Base-by-base conservation (phyloP, 2,797 vertebrate genomes). In the Percopsis omiscomaycus region DNA sequence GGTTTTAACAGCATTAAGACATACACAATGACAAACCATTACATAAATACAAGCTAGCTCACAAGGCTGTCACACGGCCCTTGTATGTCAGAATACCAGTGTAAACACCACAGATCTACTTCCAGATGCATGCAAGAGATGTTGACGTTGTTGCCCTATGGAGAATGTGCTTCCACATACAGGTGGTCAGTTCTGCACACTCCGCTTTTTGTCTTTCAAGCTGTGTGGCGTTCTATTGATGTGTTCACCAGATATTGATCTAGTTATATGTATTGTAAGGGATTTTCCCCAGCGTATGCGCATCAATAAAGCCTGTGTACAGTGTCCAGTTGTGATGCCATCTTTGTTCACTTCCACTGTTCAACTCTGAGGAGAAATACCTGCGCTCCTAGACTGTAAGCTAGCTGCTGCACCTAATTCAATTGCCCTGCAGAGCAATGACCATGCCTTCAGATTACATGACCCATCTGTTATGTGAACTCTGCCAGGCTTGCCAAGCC, bases 221-320 rank as follows among this genome's bases (percentile, higher is more conserved):
- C 62, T 58, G 16, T 67, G 69, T 68, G 48, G 59, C 60, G 82
- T 71, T 69, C 59, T 63, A 32, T 64, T 32, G 13, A 72, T 75
- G 52, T 45, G n/a, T 52, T 59, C 6, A 55, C 14, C 56, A 58
- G 32, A 54, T 55, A 3, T 57, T 27, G 30, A 71, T 68, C 54
- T 60, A 63, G 12, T 48, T 48, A 15, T 47, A 0, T 80, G 57
- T 84, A n/a, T 68, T 54, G 37, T 52, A 3, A 28, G 64, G 61
- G 16, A 2, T 44, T 62, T 65, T 2, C 3, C 55, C 61, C 47
- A 8, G 22, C 47, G 53, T 68, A 13, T 63, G 67, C 22, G 78
- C 52, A 69, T 54, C 46, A 87, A 85, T 85, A 87, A 88, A 85
- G 54, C 8, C 14, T 74, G 66, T 65, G 22, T 59, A 53, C 65